phyloP scores from a whole-genome alignment of 2,888 invertebrate genomes.

The Enchytraeus crypticus region DNA sequence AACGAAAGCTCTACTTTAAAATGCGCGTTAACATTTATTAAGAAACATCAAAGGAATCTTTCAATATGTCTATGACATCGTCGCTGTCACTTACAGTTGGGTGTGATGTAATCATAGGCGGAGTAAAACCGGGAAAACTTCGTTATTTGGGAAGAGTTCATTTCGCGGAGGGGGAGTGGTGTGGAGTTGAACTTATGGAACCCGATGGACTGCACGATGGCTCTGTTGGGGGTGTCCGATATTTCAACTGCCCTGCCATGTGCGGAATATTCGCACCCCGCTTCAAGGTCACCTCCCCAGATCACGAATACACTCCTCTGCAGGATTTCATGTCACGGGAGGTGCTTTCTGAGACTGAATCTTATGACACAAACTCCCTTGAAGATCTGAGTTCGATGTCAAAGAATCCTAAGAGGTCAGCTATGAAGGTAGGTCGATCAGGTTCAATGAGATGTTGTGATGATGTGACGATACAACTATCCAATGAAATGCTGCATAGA shows the following conservation, averaged over 20 bases:
- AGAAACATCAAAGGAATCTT: too few relatives aligned
- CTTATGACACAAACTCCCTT: neutral
- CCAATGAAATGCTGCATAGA: neutral
- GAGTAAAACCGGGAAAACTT: constrained; percentile 53
- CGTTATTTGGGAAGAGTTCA: constrained; percentile 55
- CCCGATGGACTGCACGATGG: constrained; percentile 60
- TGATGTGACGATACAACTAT: too few relatives aligned
- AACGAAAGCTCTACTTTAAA: too few relatives aligned
- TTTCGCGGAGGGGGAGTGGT: constrained; percentile 57
- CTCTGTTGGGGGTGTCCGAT: constrained; percentile 56
- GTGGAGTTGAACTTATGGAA: constrained; percentile 58
- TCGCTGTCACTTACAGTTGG: constrained; percentile 35
- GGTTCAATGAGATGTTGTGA: neutral
- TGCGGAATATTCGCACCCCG: constrained; percentile 60
- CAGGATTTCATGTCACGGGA: neutral
- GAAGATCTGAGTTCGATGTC: neutral
- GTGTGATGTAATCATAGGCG: constrained; percentile 48
- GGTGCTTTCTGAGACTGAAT: neutral
- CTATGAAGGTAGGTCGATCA: neutral
- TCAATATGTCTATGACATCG: too few relatives aligned
- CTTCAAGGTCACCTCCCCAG: constrained; percentile 50
- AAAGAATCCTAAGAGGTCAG: neutral
- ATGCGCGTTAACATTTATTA: too few relatives aligned
- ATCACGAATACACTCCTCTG: neutral
- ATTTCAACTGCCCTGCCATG: constrained; percentile 57